These are phyloP conservation scores for Enteromius paludinosus DNA, from an alignment of 2,797 vertebrate species.

Conservation along the genomic window DNA sequence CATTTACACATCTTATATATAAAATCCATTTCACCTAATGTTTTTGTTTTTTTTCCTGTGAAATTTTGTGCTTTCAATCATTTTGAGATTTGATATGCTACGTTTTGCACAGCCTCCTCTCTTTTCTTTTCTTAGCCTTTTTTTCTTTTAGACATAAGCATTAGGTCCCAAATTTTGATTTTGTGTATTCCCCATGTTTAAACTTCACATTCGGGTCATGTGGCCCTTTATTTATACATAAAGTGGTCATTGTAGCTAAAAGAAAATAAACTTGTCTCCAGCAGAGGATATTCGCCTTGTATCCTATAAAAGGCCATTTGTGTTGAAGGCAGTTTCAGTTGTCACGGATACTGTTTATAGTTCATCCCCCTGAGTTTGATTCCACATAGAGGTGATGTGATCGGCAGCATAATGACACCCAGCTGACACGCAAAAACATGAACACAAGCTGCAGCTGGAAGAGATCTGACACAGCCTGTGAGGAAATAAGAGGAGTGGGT, in stretches of 20 bases:
- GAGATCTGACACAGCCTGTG: slow-evolving; percentile 60
- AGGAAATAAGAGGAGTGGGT: slow-evolving; percentile 57
- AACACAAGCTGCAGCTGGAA: slow-evolving; percentile 61
- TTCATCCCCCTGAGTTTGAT: slow-evolving; percentile 45
- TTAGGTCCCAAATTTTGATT: background rate
- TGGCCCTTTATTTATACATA: slow-evolving; percentile 14
- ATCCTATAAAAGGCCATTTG: slow-evolving; percentile 3
- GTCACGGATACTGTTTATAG: slow-evolving; percentile 37
- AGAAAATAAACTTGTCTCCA: slow-evolving; percentile 35
- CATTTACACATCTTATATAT: background rate
- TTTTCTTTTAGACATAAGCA: background rate
- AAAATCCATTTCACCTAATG: background rate
- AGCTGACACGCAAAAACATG: slow-evolving; percentile 33
- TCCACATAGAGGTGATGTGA: slow-evolving; percentile 47
- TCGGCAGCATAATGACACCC: slow-evolving; percentile 44
- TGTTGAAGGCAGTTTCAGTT: slow-evolving; percentile 17
- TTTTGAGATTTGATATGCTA: background rate
- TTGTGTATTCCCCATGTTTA: background rate
- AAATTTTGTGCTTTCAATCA: background rate
- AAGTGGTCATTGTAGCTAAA: slow-evolving; percentile 21
- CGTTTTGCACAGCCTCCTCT: background rate
- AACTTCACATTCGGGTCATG: background rate
- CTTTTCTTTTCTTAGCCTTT: background rate
- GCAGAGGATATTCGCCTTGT: slow-evolving; percentile 15
- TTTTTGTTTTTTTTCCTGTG: background rate